phyloP scores from a whole-genome alignment of 2,797 vertebrate species.

The Alcedo atthis region DNA sequence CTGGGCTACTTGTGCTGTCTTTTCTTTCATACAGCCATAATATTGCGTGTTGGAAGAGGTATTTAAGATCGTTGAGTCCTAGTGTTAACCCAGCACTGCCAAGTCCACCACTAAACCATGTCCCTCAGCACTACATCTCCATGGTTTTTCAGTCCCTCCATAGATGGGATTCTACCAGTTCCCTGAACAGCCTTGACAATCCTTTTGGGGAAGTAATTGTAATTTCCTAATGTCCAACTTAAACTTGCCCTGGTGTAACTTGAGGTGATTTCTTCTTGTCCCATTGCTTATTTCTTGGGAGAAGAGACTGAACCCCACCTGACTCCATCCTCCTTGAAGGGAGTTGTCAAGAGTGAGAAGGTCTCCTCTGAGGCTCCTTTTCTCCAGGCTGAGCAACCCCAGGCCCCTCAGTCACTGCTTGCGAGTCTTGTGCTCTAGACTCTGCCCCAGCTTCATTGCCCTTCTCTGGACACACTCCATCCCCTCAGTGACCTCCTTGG shows the following conservation, averaged over 20 bases:
- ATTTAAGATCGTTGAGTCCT: not conserved
- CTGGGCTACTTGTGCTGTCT: fast-evolving
- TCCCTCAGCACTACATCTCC: not conserved
- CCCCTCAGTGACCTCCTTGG: not conserved
- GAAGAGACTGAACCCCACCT: not conserved
- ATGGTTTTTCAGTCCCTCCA: not conserved
- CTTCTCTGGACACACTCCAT: not conserved
- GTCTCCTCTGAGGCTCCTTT: not conserved
- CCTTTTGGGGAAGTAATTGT: not conserved
- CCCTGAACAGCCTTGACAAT: not conserved
- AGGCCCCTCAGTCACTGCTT: not conserved
- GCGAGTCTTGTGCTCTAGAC: not conserved
- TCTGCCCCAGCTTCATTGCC: not conserved
- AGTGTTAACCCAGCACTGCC: not conserved
- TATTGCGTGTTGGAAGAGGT: not conserved
- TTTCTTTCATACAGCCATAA: not conserved
- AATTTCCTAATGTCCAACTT: not conserved
- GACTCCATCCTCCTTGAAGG: not conserved
- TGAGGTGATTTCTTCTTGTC: not conserved
- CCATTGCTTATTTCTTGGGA: not conserved
- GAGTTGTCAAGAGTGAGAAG: not conserved
- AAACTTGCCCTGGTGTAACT: not conserved
- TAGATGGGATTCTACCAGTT: not conserved
- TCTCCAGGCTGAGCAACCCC: not conserved
- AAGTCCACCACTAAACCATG: not conserved